Percentiles rank a stretch among this genome's conserved stretches.
Evolutionary conservation across 2,888 invertebrate genomes (phyloP).

Genomic region (Serripes groenlandicus): DNA sequence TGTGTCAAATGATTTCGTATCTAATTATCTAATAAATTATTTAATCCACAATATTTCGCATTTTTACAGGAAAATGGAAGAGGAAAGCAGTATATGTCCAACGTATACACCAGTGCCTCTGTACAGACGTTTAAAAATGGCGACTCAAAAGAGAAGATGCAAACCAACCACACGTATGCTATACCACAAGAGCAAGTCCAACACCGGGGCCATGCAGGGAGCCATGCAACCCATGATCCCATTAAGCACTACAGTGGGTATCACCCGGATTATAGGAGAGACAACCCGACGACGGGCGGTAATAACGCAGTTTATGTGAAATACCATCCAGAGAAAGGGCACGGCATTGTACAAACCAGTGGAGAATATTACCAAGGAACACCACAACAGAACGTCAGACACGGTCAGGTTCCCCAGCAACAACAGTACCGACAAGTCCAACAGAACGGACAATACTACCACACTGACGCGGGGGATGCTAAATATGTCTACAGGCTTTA

Average conservation of each 20-base stretch:
- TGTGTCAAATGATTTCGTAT: background rate
- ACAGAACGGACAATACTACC: background rate
- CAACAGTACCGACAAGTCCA: background rate
- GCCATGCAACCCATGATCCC: constrained; percentile 1
- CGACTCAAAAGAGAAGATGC: background rate
- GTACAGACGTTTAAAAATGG: constrained; percentile 1
- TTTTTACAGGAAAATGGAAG: background rate
- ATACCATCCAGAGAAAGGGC: background rate
- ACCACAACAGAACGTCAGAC: background rate
- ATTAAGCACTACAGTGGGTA: constrained; percentile 12
- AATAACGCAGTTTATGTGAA: background rate
- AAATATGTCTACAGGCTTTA: constrained; percentile 4
- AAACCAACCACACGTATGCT: background rate
- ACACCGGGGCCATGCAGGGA: background rate
- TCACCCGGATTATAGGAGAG: constrained; percentile 14
- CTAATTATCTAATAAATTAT: too few relatives aligned
- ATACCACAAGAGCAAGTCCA: background rate
- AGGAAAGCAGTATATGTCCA: background rate
- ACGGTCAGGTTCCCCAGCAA: too few relatives aligned
- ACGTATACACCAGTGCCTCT: background rate
- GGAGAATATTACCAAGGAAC: background rate
- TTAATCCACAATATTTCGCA: too few relatives aligned
- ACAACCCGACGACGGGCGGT: background rate
- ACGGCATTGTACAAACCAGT: background rate
- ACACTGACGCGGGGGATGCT: background rate